A percentile compares a stretch with the other conserved stretches of the same genome.
Conservation (phyloP, 2,797 vertebrate genomes). For the Poeciliopsis paucimaculata region DNA sequence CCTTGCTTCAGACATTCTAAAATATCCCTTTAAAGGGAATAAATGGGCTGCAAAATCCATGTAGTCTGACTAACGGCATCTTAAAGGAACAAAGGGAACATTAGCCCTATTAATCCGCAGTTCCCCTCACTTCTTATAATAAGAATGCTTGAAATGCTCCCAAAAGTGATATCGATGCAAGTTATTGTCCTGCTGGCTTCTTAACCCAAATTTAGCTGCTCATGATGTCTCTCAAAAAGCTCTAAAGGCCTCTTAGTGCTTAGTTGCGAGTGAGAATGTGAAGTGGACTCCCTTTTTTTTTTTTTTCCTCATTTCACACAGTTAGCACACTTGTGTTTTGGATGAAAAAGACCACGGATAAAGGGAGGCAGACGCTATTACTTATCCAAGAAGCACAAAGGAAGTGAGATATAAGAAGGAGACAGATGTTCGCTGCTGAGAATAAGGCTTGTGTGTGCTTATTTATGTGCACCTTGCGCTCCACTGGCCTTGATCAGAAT, state of each 20-base stretch:
- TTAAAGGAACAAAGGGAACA: conserved; percentile 28
- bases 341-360: conserved; percentile 19
- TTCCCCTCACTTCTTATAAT: conserved; percentile 29
- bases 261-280: conserved; percentile 26
- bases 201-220: conserved; percentile 43
- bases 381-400: conserved; percentile 37
- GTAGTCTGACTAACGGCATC: conserved; percentile 17
- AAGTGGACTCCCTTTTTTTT: conserved; percentile 38
- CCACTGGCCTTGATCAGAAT: conserved; percentile 36
- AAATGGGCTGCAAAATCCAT: conserved; percentile 10
- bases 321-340: conserved; percentile 35
- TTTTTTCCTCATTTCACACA: conserved; percentile 19
- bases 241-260: conserved; percentile 43
- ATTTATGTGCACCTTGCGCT: conserved; percentile 41
- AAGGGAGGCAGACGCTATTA: conserved; percentile 45
- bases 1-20: background rate
- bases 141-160: conserved; percentile 31
- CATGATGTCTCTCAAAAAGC: conserved; percentile 47
- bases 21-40: conserved; percentile 9
- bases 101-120: conserved; percentile 23
- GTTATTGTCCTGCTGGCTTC: conserved; percentile 49
- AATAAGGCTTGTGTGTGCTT: conserved; percentile 28
- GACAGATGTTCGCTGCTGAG: conserved; percentile 55
- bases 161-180: conserved; percentile 35
- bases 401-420: conserved; percentile 35